phyloP scores from a whole-genome alignment of 2,888 invertebrate species.

The Cataglyphis altisquamis region DNA sequence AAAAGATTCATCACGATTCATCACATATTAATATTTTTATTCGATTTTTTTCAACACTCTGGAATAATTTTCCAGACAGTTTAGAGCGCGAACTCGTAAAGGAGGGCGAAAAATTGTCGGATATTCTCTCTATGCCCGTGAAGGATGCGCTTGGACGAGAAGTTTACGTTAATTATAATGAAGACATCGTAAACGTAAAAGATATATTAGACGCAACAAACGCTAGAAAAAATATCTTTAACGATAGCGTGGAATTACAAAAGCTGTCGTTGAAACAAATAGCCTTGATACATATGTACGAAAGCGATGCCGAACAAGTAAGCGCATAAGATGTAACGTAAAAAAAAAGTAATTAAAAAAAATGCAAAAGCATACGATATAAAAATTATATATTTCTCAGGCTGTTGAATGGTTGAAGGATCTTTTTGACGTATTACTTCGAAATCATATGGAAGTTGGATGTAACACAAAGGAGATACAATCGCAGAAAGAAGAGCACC shows the following conservation, averaged over 20 bases:
- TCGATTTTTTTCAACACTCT: background rate
- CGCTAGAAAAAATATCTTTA: slow-evolving; percentile 90
- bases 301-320: slow-evolving; percentile 91
- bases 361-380: background rate
- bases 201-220: slow-evolving; percentile 91
- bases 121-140: slow-evolving; percentile 92
- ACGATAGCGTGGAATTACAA: slow-evolving; percentile 92
- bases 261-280: slow-evolving; percentile 93
- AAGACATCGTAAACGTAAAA: slow-evolving; percentile 91
- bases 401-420: slow-evolving; percentile 93
- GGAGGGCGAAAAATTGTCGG: slow-evolving; percentile 92
- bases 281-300: slow-evolving; percentile 91
- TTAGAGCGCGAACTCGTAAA: slow-evolving; percentile 90
- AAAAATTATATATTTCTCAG: slow-evolving; percentile 78
- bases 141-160: slow-evolving; percentile 92
- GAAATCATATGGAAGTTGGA: slow-evolving; percentile 91
- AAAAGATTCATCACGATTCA: background rate
- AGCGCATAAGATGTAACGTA: slow-evolving; percentile 20
- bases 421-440: slow-evolving; percentile 90
- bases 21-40: background rate
- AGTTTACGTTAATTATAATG: slow-evolving; percentile 90
- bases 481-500: slow-evolving; percentile 91
- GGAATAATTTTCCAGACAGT: slow-evolving; percentile 87
- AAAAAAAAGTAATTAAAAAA: background rate
- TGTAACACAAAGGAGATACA: slow-evolving; percentile 91